Evolutionary conservation across 2,797 vertebrate genomes (phyloP), one percentile per base, ranked within the genome.

Genomic region (Rhinella marina): DNA sequence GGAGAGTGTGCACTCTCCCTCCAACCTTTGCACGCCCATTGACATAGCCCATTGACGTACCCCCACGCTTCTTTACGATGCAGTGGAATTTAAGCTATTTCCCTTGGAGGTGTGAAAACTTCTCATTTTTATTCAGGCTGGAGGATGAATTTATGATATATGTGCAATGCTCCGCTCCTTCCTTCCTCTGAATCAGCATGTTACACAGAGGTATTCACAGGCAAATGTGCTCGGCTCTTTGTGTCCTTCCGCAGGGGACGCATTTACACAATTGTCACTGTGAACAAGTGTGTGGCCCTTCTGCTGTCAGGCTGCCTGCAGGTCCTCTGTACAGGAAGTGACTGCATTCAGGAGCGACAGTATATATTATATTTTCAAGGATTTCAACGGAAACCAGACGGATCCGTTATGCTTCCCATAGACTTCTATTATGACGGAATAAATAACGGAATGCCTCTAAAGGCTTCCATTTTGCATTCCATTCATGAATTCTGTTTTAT

Each of bases 141-240:
- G 25, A n/a, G 82, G 76, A 79, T 78, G 52, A 78, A 17, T 88
- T 29, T 88, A 85, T 88, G 87, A 75, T 59, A 11, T 78, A 68
- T 82, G 66, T 86, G 72, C 79, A 89, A 41, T 64, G 61, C 32
- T 64, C 12, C 14, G 61, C 21, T 66, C 86, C 57, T 83, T 83
- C 59, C 81, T 87, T 87, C 86, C 86, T 68, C 62, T 80, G 81
- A 84, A 70, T 83, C 86, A 87, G 86, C 81, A 87, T 10, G 73
- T 68, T 78, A 84, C 87, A 84, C 62, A 50, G 14, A 27, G 29
- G 56, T n/a, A 81, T 85, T 81, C 62, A 88, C 87, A 88, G 21
- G 87, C 82, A 54, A 85, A 88, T 84, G 64, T 78, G 21, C 87
- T 32, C 7, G 8, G 25, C 50, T 29, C 21, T 56, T 76, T 87